Base-by-base conservation (phyloP, 2,113 vertebrate species). In the Epinephelus cyanopodus region DNA sequence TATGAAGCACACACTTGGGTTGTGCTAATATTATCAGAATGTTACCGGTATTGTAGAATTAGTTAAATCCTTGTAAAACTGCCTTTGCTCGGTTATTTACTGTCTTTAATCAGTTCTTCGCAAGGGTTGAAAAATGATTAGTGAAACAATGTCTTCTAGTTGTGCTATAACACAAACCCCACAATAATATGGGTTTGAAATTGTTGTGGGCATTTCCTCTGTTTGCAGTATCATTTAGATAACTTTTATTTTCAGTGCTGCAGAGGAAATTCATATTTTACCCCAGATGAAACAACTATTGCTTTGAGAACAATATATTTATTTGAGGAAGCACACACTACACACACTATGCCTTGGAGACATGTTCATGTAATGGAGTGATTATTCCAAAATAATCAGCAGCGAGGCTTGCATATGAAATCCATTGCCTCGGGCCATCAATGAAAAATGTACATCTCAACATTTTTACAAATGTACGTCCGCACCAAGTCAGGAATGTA, bases 301-400 rank as follows among this genome's bases (percentile, higher is more conserved):
- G 90, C 92, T 88, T 90, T 89, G 79, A 89, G 91, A 84, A 67
- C 92, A 92, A 88, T 88, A 84, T 90, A 92, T 93, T 91, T 93
- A 93, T 92, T 93, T 89, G 72, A 87, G 72, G 85, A 91, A 87
- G 86, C 74, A 87, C 58, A 83, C 53, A 72, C 68, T 69, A 79
- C 79, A 84, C 80, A 89, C 71, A 70, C 82, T 82, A 77, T 88
- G 88, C 91, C 93, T 92, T 19, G 69, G 90, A 94, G 95, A 95
- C 86, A 94, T 89, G 88, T 85, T 90, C 84, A 87, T 93, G 93
- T 96, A 95, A 96, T 95, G 82, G 89, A 91, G 92, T 94, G 91
- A 95, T 96, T 95, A 95, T 95, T 95, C 94, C 89, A 91, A 92
- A 95, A 95, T 94, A 93, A 95, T 95, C 93, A 94, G 85, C 77